Conservation (phyloP, 2,113 vertebrate species). For the Fulica atra region DNA sequence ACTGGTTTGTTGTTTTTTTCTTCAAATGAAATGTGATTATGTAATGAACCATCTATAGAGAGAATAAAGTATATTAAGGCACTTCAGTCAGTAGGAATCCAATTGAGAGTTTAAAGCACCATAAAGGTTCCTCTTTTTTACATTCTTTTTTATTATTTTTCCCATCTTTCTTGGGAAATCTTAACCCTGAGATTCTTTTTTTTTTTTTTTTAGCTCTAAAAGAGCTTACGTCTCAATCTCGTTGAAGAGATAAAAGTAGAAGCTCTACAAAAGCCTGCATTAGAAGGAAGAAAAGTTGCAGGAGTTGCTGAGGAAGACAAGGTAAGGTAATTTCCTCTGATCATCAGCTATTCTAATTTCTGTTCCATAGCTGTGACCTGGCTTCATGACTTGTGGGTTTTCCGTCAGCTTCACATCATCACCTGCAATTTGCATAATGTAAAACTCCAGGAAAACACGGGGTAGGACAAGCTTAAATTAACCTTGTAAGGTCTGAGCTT, state of each 20-base stretch:
- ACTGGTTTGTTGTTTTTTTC: neutral
- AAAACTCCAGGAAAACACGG: neutral
- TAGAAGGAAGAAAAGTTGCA: neutral
- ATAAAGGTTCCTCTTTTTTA: neutral
- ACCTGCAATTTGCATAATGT: conserved; percentile 32
- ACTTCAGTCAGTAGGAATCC: neutral
- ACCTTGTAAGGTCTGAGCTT: neutral
- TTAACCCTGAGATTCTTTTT: neutral
- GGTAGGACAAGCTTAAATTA: conserved; percentile 1
- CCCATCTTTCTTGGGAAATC: neutral
- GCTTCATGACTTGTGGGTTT: conserved; percentile 5
- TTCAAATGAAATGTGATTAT: neutral
- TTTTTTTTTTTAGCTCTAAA: neutral
- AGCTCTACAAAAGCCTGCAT: neutral
- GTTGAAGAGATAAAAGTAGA: neutral
- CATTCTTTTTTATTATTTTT: neutral
- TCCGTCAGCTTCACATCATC: conserved; percentile 12
- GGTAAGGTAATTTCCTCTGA: conserved; percentile 9
- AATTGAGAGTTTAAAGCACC: neutral
- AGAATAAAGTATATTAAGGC: neutral
- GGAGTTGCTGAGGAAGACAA: neutral
- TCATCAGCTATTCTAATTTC: conserved; percentile 20
- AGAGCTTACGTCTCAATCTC: neutral
- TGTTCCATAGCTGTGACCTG: neutral
- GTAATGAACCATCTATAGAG: neutral